Conservation (phyloP, 2,797 vertebrate genomes). For the Karalla daura region DNA sequence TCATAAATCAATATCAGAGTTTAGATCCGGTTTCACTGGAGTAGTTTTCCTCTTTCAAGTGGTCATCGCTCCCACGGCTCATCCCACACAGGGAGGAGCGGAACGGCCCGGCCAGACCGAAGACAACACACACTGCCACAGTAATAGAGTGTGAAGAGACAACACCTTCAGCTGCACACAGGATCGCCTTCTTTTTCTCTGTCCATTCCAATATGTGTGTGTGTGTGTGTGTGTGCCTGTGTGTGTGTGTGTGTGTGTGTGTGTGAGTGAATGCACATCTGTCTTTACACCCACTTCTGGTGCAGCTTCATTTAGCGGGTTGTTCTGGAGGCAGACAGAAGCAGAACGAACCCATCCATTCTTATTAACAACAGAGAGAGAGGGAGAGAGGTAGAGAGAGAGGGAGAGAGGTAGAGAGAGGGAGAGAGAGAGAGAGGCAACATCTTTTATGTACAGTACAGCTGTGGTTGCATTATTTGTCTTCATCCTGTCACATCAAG, state of each 20-base stretch:
- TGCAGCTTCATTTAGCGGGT: conserved; percentile 89
- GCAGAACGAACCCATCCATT: conserved; percentile 92
- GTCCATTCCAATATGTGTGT: not conserved
- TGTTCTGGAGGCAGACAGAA: conserved; percentile 75
- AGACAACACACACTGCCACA: too few relatives aligned
- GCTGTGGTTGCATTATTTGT: too few relatives aligned
- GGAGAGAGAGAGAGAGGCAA: too few relatives aligned
- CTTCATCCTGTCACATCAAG: too few relatives aligned
- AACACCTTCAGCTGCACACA: too few relatives aligned
- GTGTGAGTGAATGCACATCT: not conserved
- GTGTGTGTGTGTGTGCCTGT: conserved; percentile 18
- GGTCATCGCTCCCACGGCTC: too few relatives aligned
- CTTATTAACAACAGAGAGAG: conserved; percentile 90
- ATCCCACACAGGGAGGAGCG: too few relatives aligned
- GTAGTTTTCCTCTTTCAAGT: too few relatives aligned
- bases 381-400: conserved; percentile 27
- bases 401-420: not conserved
- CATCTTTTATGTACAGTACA: too few relatives aligned
- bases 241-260: not conserved
- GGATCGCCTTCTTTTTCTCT: not conserved
- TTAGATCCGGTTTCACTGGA: not conserved
- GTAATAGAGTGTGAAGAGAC: too few relatives aligned
- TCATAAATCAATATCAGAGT: conserved; percentile 14
- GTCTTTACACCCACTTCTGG: conserved; percentile 62
- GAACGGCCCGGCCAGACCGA: too few relatives aligned